phyloP scores from a whole-genome alignment of 1,140 invertebrate species.

The Apis dorsata region DNA sequence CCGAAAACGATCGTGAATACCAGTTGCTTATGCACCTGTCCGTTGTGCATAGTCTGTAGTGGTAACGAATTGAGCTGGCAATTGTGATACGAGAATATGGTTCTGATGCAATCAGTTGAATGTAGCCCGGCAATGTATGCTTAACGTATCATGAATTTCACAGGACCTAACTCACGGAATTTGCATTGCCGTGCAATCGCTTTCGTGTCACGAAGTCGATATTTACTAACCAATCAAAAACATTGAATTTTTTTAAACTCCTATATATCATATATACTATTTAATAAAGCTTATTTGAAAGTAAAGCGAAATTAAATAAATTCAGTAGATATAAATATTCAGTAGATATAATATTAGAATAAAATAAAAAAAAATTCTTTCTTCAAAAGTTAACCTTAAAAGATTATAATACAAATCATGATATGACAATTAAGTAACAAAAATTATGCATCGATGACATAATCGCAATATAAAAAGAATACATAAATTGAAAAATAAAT shows the following conservation, averaged over 20 bases:
- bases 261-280: background rate
- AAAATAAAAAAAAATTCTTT: too few species aligned
- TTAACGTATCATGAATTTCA: constrained; percentile 60
- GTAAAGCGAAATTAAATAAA: background rate
- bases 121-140: constrained; percentile 41
- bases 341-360: too few species aligned
- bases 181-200: background rate
- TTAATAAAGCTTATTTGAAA: too few species aligned
- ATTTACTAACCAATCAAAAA: background rate
- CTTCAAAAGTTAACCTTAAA: too few species aligned
- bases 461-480: too few species aligned
- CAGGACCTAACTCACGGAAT: constrained; percentile 31
- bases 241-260: too few species aligned
- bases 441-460: too few species aligned
- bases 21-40: constrained; percentile 47
- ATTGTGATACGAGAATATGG: constrained; percentile 48
- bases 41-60: constrained; percentile 23
- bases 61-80: constrained; percentile 44
- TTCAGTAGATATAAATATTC: too few species aligned
- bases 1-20: constrained; percentile 47
- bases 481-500: background rate
- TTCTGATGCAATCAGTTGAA: constrained; percentile 52
- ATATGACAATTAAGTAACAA: too few species aligned
- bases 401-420: too few species aligned
- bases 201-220: background rate